Base-by-base conservation (phyloP, 2,113 vertebrate species). In the Phalacrocorax brasilianus region DNA sequence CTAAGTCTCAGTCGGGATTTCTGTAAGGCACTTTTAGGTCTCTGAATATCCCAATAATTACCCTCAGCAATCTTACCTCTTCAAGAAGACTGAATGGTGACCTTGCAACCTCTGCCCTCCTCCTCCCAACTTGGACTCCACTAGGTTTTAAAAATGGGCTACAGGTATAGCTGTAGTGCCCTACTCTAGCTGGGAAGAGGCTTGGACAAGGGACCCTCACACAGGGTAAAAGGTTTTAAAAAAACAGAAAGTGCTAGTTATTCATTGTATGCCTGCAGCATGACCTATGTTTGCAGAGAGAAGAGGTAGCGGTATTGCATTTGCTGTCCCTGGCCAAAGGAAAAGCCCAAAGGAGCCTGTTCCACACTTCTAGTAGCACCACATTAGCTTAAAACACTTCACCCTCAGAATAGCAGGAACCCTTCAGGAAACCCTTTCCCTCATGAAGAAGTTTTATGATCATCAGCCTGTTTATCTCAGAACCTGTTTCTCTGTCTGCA, bases 401-500 rank as follows among this genome's bases (percentile, higher is more conserved):
- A 56, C n/a, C 17, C 19, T 47, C 5, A 67, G 30, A 70, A 14
- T 2, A 56, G 49, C 53, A 85, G 52, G 58, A 93, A 17, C 18
- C 27, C 12, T 7, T 56, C 33, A 58, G 79, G 24, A 86, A 77
- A 52, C 11, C 14, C 44, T n/a, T 53, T 59, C 49, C 47, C 55
- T 52, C 18, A 2, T 0, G 3, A 62, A 66, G 33, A n/a, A 53
- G 5, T 27, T 58, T 35, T 49, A 23, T 33, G 45, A 45, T 20
- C 24, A 22, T 14, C 45, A 63, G 6, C 45, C 49, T 30, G 2
- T 56, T 88, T 20, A 8, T 11, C 27, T 59, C 70, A 38, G 26
- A 33, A 40, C 45, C 19, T 4, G 45, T 55, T 11, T 92, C 76
- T 97, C 72, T 95, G 9, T 74, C 76, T 72, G 50, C 78, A 98